Percentiles rank a stretch among this genome's conserved stretches.
phyloP scores from a whole-genome alignment of 2,888 invertebrate species.

The Lasioglossum morio region DNA sequence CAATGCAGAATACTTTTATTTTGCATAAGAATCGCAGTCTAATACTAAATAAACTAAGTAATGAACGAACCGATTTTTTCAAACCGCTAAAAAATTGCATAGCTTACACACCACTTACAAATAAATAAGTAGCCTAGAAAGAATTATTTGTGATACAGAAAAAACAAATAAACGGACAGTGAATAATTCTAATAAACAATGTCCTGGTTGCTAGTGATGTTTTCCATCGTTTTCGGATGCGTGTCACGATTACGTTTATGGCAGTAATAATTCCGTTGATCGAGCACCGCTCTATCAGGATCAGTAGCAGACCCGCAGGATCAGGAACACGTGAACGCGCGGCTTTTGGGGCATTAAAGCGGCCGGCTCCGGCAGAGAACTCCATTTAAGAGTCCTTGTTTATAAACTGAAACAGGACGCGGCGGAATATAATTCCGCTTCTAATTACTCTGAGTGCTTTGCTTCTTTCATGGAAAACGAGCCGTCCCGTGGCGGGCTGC shows the following conservation, averaged over 20 bases:
- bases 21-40: no score
- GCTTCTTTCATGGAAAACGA: constrained; percentile 80
- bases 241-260: background rate
- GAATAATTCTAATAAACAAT: background rate
- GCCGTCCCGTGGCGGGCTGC: constrained; percentile 58
- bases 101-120: background rate
- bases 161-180: background rate
- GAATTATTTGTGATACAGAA: background rate
- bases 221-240: background rate
- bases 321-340: constrained; percentile 64
- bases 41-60: no score
- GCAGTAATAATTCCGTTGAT: background rate
- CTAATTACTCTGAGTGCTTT: constrained; percentile 83
- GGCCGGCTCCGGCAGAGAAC: constrained; percentile 71
- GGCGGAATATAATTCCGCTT: constrained; percentile 82
- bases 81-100: no score
- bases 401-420: constrained; percentile 83
- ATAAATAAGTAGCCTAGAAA: background rate
- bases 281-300: background rate
- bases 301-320: constrained; percentile 6
- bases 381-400: constrained; percentile 83
- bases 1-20: no score
- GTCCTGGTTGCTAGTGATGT: background rate
- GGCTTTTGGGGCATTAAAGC: constrained; percentile 69
- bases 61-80: no score